Conservation (phyloP, 1,140 invertebrate species). For the Dufourea novaeangliae region DNA sequence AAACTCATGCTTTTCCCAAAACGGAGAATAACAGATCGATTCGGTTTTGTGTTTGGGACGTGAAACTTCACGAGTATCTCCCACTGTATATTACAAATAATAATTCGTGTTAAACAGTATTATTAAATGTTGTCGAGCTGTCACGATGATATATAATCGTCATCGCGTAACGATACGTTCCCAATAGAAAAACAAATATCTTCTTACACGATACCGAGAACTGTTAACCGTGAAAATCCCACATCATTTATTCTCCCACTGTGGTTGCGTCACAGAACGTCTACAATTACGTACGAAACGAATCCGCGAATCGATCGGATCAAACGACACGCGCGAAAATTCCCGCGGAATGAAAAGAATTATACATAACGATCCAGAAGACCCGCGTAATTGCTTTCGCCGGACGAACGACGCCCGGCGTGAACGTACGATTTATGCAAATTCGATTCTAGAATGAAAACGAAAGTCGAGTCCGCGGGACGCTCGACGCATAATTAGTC, state of each 20-base stretch:
- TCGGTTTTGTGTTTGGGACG: too few species aligned
- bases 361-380: background rate
- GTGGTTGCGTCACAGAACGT: background rate
- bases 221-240: background rate
- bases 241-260: background rate
- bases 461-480: background rate
- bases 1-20: too few species aligned
- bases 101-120: too few species aligned
- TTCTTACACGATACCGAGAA: background rate
- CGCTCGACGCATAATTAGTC: background rate
- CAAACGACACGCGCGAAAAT: background rate
- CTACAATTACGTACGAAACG: background rate
- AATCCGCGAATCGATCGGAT: background rate
- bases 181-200: too few species aligned
- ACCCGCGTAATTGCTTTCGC: conserved; percentile 3
- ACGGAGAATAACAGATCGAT: too few species aligned
- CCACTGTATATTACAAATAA: too few species aligned
- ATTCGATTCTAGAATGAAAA: background rate
- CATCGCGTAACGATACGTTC: too few species aligned
- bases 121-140: too few species aligned
- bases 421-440: background rate
- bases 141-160: too few species aligned
- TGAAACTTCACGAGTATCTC: too few species aligned
- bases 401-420: background rate
- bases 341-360: background rate